phyloP scores from a whole-genome alignment of 2,888 invertebrate genomes.

The Spodoptera exigua region DNA sequence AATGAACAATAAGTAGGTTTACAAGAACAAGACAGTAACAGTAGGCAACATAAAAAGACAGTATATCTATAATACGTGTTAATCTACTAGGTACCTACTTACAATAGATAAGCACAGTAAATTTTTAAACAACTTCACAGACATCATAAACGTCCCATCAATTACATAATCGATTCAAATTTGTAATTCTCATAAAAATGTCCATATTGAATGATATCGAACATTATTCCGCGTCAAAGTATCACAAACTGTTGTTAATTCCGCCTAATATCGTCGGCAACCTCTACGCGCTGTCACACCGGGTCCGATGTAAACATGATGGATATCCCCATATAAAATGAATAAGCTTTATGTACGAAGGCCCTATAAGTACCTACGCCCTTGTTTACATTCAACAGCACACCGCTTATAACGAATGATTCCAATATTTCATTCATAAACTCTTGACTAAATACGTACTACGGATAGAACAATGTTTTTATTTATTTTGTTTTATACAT shows the following conservation, averaged over 20 bases:
- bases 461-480: background rate
- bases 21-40: no score
- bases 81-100: no score
- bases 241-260: constrained; percentile 86
- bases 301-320: constrained; percentile 85
- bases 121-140: background rate
- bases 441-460: constrained; percentile 29
- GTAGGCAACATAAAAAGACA: no score
- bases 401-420: constrained; percentile 47
- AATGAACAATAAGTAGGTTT: background rate
- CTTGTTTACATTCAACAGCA: constrained; percentile 56
- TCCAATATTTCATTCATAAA: constrained; percentile 48
- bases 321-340: constrained; percentile 82
- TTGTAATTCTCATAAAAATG: constrained; percentile 53
- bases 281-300: constrained; percentile 83
- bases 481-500: no score
- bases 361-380: constrained; percentile 54
- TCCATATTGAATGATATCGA: constrained; percentile 71
- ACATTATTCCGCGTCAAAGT: constrained; percentile 83
- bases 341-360: constrained; percentile 68
- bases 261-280: constrained; percentile 84
- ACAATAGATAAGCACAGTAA: no score
- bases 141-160: background rate
- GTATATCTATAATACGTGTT: no score
- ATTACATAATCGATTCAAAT: constrained; percentile 16